phyloP scores from a whole-genome alignment of 1,140 invertebrate species.

The Oryctes rhinoceros region DNA sequence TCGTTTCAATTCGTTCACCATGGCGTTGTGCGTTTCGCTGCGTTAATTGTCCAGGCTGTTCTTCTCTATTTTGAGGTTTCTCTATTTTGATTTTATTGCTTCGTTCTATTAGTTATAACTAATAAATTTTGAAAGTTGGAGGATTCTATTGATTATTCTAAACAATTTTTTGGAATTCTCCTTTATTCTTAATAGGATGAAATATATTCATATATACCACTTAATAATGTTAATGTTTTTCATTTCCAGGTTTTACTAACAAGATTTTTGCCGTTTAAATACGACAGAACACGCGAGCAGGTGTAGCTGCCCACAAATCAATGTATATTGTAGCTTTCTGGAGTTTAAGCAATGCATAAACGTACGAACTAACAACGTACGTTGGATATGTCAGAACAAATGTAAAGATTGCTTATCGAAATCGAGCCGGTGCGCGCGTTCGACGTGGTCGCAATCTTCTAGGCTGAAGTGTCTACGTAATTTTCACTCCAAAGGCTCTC shows the following conservation, averaged over 20 bases:
- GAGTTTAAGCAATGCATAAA: background rate
- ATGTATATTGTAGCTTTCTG: background rate
- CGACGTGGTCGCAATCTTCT: background rate
- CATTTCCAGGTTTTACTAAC: constrained; percentile 3
- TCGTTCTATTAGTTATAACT: too few relatives aligned
- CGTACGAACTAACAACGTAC: background rate
- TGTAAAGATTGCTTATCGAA: background rate
- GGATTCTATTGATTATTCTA: too few relatives aligned
- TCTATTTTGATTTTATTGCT: too few relatives aligned
- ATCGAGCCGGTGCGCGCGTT: background rate
- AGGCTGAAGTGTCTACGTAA: background rate
- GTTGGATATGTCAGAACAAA: background rate
- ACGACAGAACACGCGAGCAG: too few relatives aligned
- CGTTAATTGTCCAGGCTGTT: too few relatives aligned
- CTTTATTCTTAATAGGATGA: too few relatives aligned
- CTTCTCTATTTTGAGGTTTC: too few relatives aligned
- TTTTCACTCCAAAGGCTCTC: background rate
- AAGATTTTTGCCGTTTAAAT: background rate
- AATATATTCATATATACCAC: too few relatives aligned
- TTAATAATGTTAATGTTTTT: too few relatives aligned
- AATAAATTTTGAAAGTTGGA: too few relatives aligned
- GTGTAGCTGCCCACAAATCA: background rate
- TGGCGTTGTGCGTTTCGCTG: too few relatives aligned
- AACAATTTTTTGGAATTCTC: too few relatives aligned
- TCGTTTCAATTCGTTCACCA: background rate